phyloP scores from a whole-genome alignment of 2,113 vertebrate genomes.

The Tretioscincus oriximinensis region DNA sequence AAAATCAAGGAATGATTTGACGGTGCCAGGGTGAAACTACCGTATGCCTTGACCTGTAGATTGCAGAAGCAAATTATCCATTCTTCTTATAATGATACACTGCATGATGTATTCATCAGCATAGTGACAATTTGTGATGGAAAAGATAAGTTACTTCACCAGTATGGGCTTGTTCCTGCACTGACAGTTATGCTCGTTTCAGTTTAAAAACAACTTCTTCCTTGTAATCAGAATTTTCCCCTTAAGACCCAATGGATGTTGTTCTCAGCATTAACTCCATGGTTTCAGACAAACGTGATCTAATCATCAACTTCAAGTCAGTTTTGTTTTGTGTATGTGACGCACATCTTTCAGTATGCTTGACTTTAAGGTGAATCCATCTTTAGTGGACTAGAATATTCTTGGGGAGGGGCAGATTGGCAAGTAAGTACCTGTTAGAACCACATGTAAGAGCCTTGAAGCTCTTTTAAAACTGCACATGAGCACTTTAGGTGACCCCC shows the following conservation, averaged over 20 bases:
- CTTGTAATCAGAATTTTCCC: neutral
- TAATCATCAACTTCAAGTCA: neutral
- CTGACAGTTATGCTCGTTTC: neutral
- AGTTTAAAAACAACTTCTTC: constrained; percentile 6
- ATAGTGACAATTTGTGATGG: rapidly evolving
- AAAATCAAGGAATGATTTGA: rapidly evolving
- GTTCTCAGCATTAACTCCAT: neutral
- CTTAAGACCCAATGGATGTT: no score
- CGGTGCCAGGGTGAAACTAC: neutral
- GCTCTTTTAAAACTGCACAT: no score
- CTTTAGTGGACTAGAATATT: neutral
- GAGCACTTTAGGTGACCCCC: no score
- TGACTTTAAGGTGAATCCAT: neutral
- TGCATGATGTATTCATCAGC: neutral
- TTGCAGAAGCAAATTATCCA: neutral
- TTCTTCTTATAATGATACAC: rapidly evolving
- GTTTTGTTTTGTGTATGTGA: neutral
- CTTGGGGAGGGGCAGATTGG: no score
- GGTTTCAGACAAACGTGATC: neutral
- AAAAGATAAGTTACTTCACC: neutral
- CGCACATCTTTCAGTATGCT: neutral
- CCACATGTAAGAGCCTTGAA: no score
- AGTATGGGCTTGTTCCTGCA: neutral
- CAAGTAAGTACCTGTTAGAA: no score
- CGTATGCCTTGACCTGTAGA: rapidly evolving